Base-by-base conservation (phyloP, 2,113 vertebrate genomes). In the Eurystomus gularis region DNA sequence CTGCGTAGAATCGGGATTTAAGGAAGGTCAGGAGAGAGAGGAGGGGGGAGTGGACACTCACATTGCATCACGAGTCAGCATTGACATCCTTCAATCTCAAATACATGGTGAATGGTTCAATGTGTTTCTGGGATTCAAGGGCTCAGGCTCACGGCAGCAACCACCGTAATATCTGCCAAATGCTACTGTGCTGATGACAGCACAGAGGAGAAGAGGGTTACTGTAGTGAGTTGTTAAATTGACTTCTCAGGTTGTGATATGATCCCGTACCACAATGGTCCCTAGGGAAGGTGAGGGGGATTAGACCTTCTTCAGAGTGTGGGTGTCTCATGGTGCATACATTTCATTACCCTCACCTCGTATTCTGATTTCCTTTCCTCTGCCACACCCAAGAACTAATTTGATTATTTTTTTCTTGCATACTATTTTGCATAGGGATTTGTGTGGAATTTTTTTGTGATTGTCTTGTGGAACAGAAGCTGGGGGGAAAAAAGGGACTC, bases 401-500 rank as follows among this genome's bases (percentile, higher is more conserved):
- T 71, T 42, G 23, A 13, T 46, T 33, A 25, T 14, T 39, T 75
- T 71, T 75, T 48, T 19, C 57, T 82, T 86, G 71, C 20, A 18
- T 40, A 16, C 49, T 71, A 13, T 69, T 92, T 77, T 31, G 11
- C 28, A 10, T 39, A 3, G 4, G 0, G 1, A 80, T 91, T 69
- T 64, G 37, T 69, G 29, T 24, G 31, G 37, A 39, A 29, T 33
- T 40, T 66, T 8, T 57, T 40, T 66, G 8, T 57, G 54, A 17
- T 21, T 26, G 8, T 40, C 46, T 37, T 23, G 7, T 24, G 44
- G 17, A 51, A 44, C 10, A 61, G 49, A 82, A 72, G 19, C 17
- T 3, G 0, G 28, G 13, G 40, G 0, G 14, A 8, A 1, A 4
- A 37, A 35, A 66, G 21, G 26, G 46, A 35, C 33, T 72, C 35